These are phyloP conservation scores for Drosophila borborema DNA, from an alignment of 2,888 invertebrate genomes.

Conservation along the genomic window DNA sequence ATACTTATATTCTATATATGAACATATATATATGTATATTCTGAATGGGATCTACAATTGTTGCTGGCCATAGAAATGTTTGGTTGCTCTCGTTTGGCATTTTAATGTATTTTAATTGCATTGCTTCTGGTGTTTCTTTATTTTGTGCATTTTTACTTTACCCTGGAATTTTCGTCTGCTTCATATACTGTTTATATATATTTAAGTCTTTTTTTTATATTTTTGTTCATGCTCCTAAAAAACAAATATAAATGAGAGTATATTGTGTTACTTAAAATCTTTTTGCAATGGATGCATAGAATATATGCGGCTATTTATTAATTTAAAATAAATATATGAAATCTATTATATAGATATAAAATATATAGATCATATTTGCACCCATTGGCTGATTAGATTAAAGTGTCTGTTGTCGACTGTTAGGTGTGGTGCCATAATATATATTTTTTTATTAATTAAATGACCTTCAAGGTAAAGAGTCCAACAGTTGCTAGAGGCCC, in stretches of 20 bases:
- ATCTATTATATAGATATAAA: no score
- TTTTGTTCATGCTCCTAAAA: background rate
- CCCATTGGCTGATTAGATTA: no score
- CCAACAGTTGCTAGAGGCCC: no score
- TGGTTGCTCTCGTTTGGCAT: constrained; percentile 53
- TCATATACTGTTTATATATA: constrained; percentile 13
- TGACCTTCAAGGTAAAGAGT: no score
- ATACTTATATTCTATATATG: background rate
- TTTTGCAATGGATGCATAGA: no score
- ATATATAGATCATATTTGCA: no score
- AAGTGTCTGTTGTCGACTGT: no score
- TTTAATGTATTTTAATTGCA: constrained; percentile 76
- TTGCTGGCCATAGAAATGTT: constrained; percentile 19
- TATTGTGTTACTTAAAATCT: background rate
- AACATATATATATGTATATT: background rate
- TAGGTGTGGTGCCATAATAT: no score
- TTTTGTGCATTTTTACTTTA: constrained; percentile 63
- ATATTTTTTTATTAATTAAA: no score
- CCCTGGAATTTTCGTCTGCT: constrained; percentile 44
- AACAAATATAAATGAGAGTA: background rate
- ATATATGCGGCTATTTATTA: no score
- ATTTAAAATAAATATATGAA: no score
- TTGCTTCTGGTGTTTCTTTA: constrained; percentile 60
- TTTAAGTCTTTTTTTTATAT: constrained; percentile 4
- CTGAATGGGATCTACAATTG: background rate